Conservation (phyloP, 2,113 vertebrate genomes). For the Picathartes gymnocephalus region DNA sequence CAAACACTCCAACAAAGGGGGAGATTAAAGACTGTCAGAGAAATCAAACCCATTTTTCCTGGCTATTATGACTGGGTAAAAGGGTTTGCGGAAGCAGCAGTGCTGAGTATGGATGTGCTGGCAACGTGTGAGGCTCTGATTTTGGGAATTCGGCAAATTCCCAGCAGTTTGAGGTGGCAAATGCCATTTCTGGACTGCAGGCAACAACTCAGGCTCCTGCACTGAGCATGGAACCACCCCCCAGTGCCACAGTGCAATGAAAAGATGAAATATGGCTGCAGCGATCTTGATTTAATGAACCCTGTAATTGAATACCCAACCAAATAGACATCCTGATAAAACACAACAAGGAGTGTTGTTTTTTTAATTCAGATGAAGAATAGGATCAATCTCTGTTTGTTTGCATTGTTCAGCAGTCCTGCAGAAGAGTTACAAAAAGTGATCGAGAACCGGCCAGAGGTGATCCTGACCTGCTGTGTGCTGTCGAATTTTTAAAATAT, state of each 20-base stretch:
- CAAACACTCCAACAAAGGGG: conserved; percentile 13
- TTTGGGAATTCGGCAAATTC: background rate
- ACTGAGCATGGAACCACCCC: background rate
- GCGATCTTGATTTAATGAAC: conserved; percentile 45
- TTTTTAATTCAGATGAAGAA: background rate
- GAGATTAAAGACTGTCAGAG: conserved; percentile 42
- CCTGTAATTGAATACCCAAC: conserved; percentile 35
- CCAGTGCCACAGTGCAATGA: background rate
- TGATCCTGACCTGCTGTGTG: background rate
- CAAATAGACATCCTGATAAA: conserved; percentile 1
- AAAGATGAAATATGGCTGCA: conserved; percentile 17
- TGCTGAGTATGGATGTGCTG: background rate
- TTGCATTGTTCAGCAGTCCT: background rate
- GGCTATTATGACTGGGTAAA: background rate
- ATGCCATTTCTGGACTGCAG: background rate
- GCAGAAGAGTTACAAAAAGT: background rate
- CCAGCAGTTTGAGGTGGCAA: background rate
- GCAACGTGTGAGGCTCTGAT: background rate
- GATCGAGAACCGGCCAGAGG: background rate
- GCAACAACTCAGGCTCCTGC: background rate
- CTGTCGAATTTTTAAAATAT: background rate
- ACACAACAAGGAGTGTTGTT: background rate
- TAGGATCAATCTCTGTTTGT: background rate
- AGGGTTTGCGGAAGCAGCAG: background rate
- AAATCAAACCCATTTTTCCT: conserved; percentile 37